A percentile compares a stretch with the other conserved stretches of the same genome.
Conservation (phyloP, 2,888 invertebrate species). For the Taphrorychus bicolor region DNA sequence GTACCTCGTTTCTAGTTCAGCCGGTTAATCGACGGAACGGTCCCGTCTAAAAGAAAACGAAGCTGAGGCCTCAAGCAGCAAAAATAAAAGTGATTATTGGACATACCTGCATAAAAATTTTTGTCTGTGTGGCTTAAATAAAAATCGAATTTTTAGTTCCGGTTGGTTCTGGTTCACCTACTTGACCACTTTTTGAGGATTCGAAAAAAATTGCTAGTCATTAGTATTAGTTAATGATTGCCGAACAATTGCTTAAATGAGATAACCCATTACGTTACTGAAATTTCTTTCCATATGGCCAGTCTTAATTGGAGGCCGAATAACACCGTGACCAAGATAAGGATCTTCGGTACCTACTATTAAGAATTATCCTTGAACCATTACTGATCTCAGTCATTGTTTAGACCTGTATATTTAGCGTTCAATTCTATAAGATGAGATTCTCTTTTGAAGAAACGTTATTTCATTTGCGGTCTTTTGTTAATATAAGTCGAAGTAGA, state of each 20-base stretch:
- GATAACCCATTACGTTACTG: conserved; percentile 15
- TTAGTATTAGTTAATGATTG: conserved; percentile 22
- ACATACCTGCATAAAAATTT: background rate
- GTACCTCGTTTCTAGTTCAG: conserved; percentile 39
- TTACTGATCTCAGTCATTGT: conserved; percentile 11
- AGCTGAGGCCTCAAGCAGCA: conserved; percentile 16
- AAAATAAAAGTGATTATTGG: conserved; percentile 9
- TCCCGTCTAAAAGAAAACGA: conserved; percentile 19
- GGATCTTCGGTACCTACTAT: conserved; percentile 6
- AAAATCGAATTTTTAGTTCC: background rate
- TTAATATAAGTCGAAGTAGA: no score
- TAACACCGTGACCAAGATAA: conserved; percentile 18
- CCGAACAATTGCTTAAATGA: conserved; percentile 24
- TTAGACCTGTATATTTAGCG: no score
- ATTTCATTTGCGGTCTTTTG: no score
- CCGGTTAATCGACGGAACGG: conserved; percentile 39
- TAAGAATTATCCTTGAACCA: conserved; percentile 15
- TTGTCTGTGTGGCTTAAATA: background rate
- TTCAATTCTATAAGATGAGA: no score
- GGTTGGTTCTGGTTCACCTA: background rate
- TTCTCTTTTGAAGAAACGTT: no score
- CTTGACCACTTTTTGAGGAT: background rate
- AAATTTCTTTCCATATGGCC: conserved; percentile 6
- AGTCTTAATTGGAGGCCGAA: conserved; percentile 10
- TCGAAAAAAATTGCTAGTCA: conserved; percentile 17